phyloP scores from a whole-genome alignment of 2,113 vertebrate species.

The Phalacrocorax carbo region DNA sequence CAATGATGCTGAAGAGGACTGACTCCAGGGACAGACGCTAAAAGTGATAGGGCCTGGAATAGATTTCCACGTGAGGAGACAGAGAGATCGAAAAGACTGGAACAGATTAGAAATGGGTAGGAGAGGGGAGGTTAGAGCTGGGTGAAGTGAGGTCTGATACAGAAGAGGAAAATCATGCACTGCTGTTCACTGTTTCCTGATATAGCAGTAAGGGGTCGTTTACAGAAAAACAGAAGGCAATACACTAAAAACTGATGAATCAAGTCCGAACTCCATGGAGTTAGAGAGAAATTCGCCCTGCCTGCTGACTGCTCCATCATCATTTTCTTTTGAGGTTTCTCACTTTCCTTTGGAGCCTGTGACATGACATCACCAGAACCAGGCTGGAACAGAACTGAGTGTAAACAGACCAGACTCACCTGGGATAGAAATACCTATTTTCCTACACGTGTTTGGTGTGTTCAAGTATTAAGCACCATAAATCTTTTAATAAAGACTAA shows the following conservation, averaged over 20 bases:
- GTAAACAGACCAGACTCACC: not conserved
- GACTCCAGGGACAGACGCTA: not conserved
- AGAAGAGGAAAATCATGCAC: not conserved
- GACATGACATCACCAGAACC: not conserved
- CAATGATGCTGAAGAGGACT: not conserved
- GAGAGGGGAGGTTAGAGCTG: not conserved
- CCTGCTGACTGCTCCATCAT: not conserved
- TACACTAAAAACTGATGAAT: not conserved
- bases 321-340: not conserved
- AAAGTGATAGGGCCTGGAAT: not conserved
- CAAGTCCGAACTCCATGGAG: not conserved
- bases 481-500: not conserved
- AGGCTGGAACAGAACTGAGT: not conserved
- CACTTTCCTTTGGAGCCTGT: not conserved
- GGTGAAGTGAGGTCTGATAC: not conserved
- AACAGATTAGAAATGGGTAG: not conserved
- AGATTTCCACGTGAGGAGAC: not conserved
- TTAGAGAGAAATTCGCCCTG: not conserved
- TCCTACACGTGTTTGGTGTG: not conserved
- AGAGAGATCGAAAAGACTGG: not conserved
- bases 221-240: not conserved
- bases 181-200: not conserved
- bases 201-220: not conserved
- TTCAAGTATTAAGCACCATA: not conserved
- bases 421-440: not conserved